These are phyloP conservation scores for Yponomeuta plumbellus DNA, from an alignment of 2,888 invertebrate species.

Conservation along the genomic window DNA sequence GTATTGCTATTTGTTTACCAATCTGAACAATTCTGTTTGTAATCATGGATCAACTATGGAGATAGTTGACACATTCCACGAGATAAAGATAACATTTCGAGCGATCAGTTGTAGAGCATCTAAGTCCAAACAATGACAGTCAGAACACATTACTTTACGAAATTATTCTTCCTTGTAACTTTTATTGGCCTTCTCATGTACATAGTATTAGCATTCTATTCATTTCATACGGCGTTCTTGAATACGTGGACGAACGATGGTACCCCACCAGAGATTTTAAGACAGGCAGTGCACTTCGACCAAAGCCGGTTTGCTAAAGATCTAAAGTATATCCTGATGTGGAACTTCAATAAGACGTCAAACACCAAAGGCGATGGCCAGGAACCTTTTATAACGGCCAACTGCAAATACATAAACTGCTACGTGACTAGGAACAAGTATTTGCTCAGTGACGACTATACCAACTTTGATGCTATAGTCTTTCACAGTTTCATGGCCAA, in stretches of 20 bases:
- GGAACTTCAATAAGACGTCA: conserved; percentile 21
- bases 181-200: conserved; percentile 51
- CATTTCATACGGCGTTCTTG: conserved; percentile 43
- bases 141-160: conserved; percentile 33
- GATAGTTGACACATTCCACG: no score
- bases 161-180: conserved; percentile 55
- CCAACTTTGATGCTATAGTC: conserved; percentile 52
- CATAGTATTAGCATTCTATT: conserved; percentile 46
- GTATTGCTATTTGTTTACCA: conserved; percentile 34
- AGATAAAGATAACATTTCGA: no score
- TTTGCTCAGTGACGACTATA: conserved; percentile 30
- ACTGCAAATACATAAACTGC: conserved; percentile 49
- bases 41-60: no score
- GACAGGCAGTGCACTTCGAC: neutral
- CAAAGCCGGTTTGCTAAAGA: conserved; percentile 25
- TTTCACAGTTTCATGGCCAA: conserved; percentile 40
- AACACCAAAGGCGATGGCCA: no score
- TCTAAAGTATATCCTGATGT: conserved; percentile 50
- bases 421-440: conserved; percentile 47
- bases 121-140: no score
- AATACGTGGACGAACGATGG: neutral
- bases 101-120: no score
- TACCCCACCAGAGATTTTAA: neutral
- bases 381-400: conserved; percentile 35
- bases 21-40: neutral